These are phyloP conservation scores for Drosophila ercepeae DNA, from an alignment of 1,140 invertebrate genomes.

Conservation along the genomic window DNA sequence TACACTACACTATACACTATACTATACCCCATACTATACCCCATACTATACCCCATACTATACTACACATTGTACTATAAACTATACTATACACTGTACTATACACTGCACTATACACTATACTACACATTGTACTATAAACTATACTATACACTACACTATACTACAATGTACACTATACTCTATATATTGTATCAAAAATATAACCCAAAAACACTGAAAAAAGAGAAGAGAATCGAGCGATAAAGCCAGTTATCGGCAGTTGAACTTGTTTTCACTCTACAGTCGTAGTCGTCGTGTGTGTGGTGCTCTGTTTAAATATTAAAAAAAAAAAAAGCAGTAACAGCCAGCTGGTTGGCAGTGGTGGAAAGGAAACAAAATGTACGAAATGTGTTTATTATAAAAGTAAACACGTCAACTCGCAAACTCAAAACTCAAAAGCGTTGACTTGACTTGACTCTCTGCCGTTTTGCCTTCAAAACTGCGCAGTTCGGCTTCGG, in stretches of 20 bases:
- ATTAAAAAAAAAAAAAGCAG: constrained; percentile 50
- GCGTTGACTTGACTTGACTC: constrained; percentile 63
- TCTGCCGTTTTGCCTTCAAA: constrained; percentile 28
- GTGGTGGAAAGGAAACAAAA: constrained; percentile 56
- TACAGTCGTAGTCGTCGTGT: constrained; percentile 3
- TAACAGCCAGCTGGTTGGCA: constrained; percentile 16
- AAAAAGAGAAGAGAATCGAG: not conserved
- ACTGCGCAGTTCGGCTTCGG: constrained; percentile 67
- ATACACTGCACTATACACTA: not conserved
- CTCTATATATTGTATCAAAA: no score
- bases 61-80: no score
- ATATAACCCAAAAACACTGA: constrained; percentile 4
- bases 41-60: not conserved
- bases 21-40: not conserved
- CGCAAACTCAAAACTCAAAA: no score
- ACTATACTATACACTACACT: not conserved
- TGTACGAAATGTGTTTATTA: constrained; percentile 76
- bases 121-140: no score
- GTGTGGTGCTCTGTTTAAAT: constrained; percentile 65
- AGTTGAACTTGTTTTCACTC: constrained; percentile 65
- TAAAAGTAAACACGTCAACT: constrained; percentile 73
- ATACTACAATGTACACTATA: not conserved
- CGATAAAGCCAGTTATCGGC: constrained; percentile 49
- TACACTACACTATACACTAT: no score
- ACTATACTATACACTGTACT: not conserved